Percentiles rank a stretch among this genome's conserved stretches.
Evolutionary conservation across 2,797 vertebrate genomes (phyloP).

Genomic region (Arnoldichthys spilopterus): DNA sequence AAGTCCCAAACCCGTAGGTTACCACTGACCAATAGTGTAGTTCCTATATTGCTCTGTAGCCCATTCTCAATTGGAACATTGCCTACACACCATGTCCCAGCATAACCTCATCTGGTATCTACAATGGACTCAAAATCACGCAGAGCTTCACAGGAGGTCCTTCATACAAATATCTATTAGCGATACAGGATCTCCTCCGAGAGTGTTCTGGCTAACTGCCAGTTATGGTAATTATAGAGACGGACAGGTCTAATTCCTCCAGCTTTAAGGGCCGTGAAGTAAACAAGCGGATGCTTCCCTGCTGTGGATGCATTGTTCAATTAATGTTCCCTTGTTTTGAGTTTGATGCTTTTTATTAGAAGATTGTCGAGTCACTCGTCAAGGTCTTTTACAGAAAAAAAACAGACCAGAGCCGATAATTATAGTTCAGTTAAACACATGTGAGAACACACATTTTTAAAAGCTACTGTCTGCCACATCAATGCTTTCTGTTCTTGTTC

Average conservation of each 20-base stretch:
- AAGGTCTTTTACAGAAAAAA: background rate
- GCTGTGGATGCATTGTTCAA: conserved; percentile 1
- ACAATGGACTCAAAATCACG: background rate
- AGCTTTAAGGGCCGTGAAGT: background rate
- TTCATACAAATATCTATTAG: conserved; percentile 20
- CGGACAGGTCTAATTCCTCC: background rate
- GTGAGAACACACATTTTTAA: background rate
- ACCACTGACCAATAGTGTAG: background rate
- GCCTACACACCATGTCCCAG: background rate
- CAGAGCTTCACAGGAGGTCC: background rate
- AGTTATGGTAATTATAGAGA: conserved; percentile 14
- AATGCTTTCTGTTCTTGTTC: background rate
- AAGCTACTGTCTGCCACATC: background rate
- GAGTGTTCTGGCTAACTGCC: background rate
- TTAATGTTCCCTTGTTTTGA: background rate
- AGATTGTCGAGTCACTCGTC: background rate
- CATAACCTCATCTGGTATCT: background rate
- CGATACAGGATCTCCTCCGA: conserved; percentile 5
- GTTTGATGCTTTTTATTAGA: conserved; percentile 1
- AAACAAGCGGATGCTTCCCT: conserved; percentile 10
- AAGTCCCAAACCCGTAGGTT: no score
- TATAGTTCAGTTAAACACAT: background rate
- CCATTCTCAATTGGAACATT: background rate
- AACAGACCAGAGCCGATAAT: background rate
- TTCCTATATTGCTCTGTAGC: background rate